Conservation (phyloP, 1,140 invertebrate genomes). For the Rhyzopertha dominica region DNA sequence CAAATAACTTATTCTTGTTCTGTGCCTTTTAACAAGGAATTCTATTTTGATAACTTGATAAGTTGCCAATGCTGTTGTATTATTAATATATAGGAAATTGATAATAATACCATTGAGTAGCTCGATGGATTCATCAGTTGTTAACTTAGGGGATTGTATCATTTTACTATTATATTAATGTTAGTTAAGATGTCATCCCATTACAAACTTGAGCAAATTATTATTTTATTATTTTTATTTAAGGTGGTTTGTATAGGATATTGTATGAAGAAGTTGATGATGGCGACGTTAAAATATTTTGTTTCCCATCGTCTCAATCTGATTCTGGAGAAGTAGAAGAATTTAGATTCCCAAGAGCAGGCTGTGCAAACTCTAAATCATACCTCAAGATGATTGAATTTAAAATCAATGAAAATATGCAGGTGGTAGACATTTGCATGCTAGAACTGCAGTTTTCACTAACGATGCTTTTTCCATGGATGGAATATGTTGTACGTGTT, state of each 20-base stretch:
- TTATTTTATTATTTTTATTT: constrained; percentile 3
- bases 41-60: too few relatives aligned
- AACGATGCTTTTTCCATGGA: constrained; percentile 77
- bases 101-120: too few relatives aligned
- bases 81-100: constrained; percentile 1
- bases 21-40: too few relatives aligned
- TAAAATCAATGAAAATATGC: constrained; percentile 58
- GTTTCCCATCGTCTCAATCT: constrained; percentile 75
- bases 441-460: constrained; percentile 70
- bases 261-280: constrained; percentile 97
- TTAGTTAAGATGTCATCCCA: too few relatives aligned
- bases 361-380: constrained; percentile 84
- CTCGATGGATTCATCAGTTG: too few relatives aligned
- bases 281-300: constrained; percentile 85
- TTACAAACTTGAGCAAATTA: too few relatives aligned
- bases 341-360: constrained; percentile 89
- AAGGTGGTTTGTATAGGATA: constrained; percentile 64
- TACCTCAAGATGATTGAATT: constrained; percentile 86
- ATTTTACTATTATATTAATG: too few relatives aligned
- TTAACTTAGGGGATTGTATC: too few relatives aligned
- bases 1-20: too few relatives aligned
- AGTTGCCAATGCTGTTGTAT: not conserved
- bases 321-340: constrained; percentile 78
- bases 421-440: constrained; percentile 61
- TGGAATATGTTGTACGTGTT: constrained; percentile 88